Percentiles rank a stretch among this genome's conserved stretches.
Conservation (phyloP, 35 echinoderm and acorn worm genomes). For the Ophiothrix spiculata region DNA sequence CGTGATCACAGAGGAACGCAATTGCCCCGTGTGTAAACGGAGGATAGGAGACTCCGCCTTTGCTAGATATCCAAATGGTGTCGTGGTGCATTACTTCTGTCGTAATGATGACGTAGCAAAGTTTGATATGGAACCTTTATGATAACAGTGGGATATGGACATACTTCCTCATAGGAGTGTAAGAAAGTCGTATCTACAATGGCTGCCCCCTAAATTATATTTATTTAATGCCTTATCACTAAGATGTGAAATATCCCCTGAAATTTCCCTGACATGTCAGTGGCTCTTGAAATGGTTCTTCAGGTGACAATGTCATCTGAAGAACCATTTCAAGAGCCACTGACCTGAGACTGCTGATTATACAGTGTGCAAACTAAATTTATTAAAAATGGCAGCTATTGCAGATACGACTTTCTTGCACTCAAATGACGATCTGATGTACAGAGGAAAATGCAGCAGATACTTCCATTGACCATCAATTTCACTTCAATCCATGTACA, state of each 20-base stretch:
- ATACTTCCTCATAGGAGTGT: too few species aligned
- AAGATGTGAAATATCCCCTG: neutral
- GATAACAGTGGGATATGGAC: constrained; percentile 25
- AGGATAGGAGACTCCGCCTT: constrained; percentile 94
- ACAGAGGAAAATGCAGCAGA: too few species aligned
- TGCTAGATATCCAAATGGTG: constrained; percentile 87
- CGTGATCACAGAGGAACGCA: constrained; percentile 88
- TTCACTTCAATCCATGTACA: too few species aligned
- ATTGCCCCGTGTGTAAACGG: constrained; percentile 82
- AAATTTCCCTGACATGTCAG: neutral
- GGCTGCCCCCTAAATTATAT: neutral
- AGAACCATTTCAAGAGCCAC: too few species aligned
- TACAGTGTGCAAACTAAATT: too few species aligned
- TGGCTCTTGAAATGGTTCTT: too few species aligned
- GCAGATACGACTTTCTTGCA: too few species aligned
- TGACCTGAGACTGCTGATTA: too few species aligned
- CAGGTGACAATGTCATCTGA: too few species aligned
- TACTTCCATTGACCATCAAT: too few species aligned
- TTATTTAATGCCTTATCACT: neutral
- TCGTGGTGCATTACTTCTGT: constrained; percentile 97
- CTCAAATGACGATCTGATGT: too few species aligned
- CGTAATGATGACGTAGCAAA: constrained; percentile 72
- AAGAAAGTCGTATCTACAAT: neutral
- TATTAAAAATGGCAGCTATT: too few species aligned
- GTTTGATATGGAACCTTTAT: constrained; percentile 75